Percentiles rank a stretch among this genome's conserved stretches.
These are phyloP conservation scores for Oasisia sp. DNA, from an alignment of 2,888 invertebrate genomes.

Conservation along the genomic window DNA sequence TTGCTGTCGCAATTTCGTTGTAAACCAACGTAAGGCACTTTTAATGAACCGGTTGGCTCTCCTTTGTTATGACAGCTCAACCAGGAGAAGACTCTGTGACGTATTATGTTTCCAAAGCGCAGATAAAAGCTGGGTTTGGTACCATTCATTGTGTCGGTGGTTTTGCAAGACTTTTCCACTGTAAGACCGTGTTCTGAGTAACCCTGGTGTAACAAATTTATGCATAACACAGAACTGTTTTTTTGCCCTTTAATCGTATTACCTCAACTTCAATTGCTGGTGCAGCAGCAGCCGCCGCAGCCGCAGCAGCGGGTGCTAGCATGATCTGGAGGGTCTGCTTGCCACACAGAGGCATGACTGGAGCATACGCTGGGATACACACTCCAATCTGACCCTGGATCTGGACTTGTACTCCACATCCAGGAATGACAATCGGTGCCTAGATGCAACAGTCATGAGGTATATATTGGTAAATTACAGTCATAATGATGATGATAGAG, in stretches of 20 bases:
- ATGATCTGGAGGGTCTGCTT: not conserved
- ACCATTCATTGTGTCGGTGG: no score
- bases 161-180: no score
- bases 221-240: not conserved
- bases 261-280: not conserved
- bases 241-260: not conserved
- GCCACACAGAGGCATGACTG: not conserved
- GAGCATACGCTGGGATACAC: not conserved
- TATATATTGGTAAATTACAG: not conserved
- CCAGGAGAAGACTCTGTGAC: no score
- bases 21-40: no score
- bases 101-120: no score
- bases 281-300: not conserved
- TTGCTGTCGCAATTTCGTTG: no score
- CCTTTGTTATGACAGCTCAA: no score
- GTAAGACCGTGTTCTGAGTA: no score
- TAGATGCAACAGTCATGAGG: not conserved
- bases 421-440: not conserved
- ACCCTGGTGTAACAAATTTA: no score
- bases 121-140: no score
- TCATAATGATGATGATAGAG: not conserved
- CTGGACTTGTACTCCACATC: not conserved
- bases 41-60: no score
- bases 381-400: not conserved
- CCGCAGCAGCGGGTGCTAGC: not conserved